Evolutionary conservation across 2,113 vertebrate genomes (phyloP).

Genomic region (Pomatorhinus ruficollis): DNA sequence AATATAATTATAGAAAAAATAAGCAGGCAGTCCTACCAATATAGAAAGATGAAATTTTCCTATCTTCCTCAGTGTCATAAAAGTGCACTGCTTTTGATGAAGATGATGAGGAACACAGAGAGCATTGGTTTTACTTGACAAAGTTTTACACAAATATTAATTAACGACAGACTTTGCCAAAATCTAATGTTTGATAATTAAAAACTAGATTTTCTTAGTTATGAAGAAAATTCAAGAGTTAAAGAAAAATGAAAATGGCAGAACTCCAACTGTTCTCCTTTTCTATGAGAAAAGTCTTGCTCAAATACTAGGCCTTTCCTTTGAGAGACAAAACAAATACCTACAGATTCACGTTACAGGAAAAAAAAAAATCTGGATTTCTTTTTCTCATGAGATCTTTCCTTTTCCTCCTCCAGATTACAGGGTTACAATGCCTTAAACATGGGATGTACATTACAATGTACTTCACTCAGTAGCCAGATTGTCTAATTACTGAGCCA

Average conservation of each 20-base stretch:
- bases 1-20: background rate
- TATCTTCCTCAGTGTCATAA: background rate
- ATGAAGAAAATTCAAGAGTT: background rate
- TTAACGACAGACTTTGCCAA: conserved; percentile 4
- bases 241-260: background rate
- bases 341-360: background rate
- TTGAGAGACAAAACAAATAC: conserved; percentile 35
- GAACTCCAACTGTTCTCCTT: background rate
- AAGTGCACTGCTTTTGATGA: background rate
- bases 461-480: background rate
- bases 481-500: background rate
- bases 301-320: conserved; percentile 11
- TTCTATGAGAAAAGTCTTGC: background rate
- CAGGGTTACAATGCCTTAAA: background rate
- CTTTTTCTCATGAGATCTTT: background rate
- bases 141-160: conserved; percentile 8
- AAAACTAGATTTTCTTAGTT: background rate
- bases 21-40: background rate
- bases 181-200: background rate
- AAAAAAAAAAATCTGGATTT: background rate
- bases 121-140: background rate
- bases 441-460: background rate
- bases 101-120: background rate
- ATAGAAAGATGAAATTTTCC: conserved; percentile 3
- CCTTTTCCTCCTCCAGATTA: background rate